Evolutionary conservation across 2,113 vertebrate genomes (phyloP), one percentile per base, ranked within the genome.

Genomic region (Cottus gobio): DNA sequence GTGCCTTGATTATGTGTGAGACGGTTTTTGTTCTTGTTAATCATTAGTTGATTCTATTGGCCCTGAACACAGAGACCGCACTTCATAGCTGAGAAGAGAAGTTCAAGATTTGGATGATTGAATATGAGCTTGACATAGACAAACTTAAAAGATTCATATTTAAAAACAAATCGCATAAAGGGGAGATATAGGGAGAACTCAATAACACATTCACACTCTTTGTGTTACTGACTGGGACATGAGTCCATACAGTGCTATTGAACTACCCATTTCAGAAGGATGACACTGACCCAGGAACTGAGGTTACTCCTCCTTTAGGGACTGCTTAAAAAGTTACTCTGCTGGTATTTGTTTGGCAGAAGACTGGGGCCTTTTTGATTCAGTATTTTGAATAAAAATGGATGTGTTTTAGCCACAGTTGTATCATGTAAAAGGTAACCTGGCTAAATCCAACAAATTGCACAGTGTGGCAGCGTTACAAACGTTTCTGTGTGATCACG

Each of bases 41-140:
- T 82, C 46, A 30, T 70, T 54, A 16, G 34, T 68, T 58, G 30
- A 54, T 57, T 52, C 44, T 39, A 10, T 65, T 70, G 54, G 74
- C 46, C 60, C n/a, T 34, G 71, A 76, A 69, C 3, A 4, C 12
- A 37, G 22, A 77, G 58, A 39, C 7, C 28, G 37, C 44, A 46
- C 56, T 76, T 61, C 5, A 37, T n/a, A 3, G 11, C 13, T 36
- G 3, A 31, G 11, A n/a, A 31, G n/a, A 63, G 58, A 61, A 48
- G 57, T 58, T 75, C 20, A 39, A 73, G 12, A 75, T 65, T 20
- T 3, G 13, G 31, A 60, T 46, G 1, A 67, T 34, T 75, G 12
- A 66, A 64, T 75, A 24, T 63, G 16, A 26, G 26, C 18, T 57
- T 34, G 50, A 46, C 48, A 36, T 26, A 31, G 11, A n/a, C 15